Conservation (phyloP, 2,113 vertebrate species). For the Nicator chloris region DNA sequence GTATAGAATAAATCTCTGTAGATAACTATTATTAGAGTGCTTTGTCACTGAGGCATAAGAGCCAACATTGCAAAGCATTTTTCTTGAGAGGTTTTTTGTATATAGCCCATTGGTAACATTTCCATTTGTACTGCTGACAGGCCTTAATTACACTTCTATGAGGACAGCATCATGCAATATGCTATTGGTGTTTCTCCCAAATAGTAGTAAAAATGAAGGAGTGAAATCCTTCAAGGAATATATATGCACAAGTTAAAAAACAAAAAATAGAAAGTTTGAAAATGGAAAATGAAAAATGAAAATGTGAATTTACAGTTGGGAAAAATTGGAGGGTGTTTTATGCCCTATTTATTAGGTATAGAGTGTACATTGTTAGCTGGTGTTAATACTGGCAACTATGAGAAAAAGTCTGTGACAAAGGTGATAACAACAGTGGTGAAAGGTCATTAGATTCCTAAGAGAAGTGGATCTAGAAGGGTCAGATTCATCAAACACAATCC, state of each 20-base stretch:
- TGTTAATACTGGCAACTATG: background rate
- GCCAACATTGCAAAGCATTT: background rate
- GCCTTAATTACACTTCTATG: background rate
- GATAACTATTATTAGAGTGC: conserved; percentile 45
- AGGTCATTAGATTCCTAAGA: background rate
- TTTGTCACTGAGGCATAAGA: conserved; percentile 16
- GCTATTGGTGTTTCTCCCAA: background rate
- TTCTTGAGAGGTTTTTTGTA: background rate
- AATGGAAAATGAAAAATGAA: background rate
- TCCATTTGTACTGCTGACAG: conserved; percentile 30
- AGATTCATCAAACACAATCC: background rate
- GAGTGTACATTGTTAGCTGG: background rate
- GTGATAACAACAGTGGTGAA: background rate
- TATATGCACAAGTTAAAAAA: background rate
- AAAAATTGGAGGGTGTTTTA: background rate
- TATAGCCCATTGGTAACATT: background rate
- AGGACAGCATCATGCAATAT: background rate
- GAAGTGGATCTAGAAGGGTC: background rate
- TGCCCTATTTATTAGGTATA: background rate
- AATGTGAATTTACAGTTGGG: background rate
- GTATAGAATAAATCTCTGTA: conserved; percentile 44
- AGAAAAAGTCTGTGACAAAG: background rate
- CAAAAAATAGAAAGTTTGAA: background rate
- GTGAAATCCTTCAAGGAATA: background rate
- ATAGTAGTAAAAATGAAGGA: background rate